phyloP scores from a whole-genome alignment of 2,113 vertebrate species.

The Notiomystis cincta region DNA sequence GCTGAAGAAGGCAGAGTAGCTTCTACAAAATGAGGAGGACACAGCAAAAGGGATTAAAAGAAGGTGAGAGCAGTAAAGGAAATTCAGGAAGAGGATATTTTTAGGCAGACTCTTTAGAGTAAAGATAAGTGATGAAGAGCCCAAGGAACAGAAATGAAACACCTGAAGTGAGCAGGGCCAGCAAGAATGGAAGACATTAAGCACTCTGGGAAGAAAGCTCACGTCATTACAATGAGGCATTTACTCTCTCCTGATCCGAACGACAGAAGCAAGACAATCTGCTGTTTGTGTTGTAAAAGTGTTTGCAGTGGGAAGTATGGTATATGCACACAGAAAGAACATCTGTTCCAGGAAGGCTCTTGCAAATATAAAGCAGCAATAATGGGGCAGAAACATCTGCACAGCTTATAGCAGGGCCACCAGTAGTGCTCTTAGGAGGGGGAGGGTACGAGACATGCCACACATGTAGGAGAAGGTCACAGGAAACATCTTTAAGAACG shows the following conservation, averaged over 20 bases:
- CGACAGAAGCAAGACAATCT: conserved; percentile 61
- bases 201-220: neutral
- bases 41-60: neutral
- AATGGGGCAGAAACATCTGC: conserved; percentile 58
- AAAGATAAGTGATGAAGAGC: neutral
- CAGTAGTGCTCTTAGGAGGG: neutral
- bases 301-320: conserved; percentile 49
- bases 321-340: conserved; percentile 48
- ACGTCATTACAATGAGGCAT: conserved; percentile 36
- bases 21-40: neutral
- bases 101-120: neutral
- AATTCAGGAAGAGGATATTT: neutral
- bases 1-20: neutral
- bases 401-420: conserved; percentile 41
- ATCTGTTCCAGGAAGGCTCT: conserved; percentile 41
- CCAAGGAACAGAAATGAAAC: neutral
- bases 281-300: conserved; percentile 65
- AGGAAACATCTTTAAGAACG: neutral
- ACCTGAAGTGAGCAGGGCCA: neutral
- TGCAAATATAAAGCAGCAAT: conserved; percentile 58
- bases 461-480: neutral
- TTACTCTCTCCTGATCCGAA: conserved; percentile 16
- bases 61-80: neutral
- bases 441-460: neutral
- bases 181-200: neutral